A percentile compares a stretch with the other conserved stretches of the same genome.
phyloP scores from a whole-genome alignment of 37 sponge, comb jelly and placozoan genomes.

The Eunapius fragilis region DNA sequence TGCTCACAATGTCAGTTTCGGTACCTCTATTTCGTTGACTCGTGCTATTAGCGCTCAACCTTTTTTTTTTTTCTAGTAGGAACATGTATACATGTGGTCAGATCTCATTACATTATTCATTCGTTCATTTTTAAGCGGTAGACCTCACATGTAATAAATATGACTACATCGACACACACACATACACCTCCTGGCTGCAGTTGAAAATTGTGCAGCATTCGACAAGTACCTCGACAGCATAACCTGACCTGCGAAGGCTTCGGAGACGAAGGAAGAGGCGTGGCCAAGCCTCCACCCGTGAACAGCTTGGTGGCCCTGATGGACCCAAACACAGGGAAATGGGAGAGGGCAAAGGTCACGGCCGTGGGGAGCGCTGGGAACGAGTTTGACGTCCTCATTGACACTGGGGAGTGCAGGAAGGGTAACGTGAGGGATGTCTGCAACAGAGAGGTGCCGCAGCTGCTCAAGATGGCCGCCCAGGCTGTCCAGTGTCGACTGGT shows the following conservation, averaged over 20 bases:
- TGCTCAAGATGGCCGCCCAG: not conserved
- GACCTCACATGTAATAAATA: conserved; percentile 12
- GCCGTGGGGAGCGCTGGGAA: not conserved
- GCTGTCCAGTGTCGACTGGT: not conserved
- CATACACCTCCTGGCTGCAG: conserved; percentile 7
- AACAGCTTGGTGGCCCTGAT: not conserved
- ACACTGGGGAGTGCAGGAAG: not conserved
- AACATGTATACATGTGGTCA: too few relatives aligned
- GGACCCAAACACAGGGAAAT: not conserved
- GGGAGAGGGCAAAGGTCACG: not conserved
- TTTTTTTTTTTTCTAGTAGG: too few relatives aligned
- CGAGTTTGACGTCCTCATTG: not conserved
- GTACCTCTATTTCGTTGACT: too few relatives aligned
- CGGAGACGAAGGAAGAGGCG: not conserved
- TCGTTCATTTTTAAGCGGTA: too few relatives aligned
- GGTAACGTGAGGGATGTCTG: not conserved
- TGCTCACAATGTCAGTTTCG: too few relatives aligned
- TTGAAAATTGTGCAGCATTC: not conserved
- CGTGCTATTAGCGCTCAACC: too few relatives aligned
- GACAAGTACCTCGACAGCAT: not conserved
- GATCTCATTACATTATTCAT: too few relatives aligned
- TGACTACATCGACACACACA: conserved; percentile 12
- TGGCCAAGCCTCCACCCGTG: not conserved
- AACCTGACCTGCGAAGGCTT: not conserved
- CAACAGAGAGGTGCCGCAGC: not conserved